Evolutionary conservation across 2,113 vertebrate genomes (phyloP), one percentile per base, ranked within the genome.

Genomic region (Herpetotheres cachinnans): DNA sequence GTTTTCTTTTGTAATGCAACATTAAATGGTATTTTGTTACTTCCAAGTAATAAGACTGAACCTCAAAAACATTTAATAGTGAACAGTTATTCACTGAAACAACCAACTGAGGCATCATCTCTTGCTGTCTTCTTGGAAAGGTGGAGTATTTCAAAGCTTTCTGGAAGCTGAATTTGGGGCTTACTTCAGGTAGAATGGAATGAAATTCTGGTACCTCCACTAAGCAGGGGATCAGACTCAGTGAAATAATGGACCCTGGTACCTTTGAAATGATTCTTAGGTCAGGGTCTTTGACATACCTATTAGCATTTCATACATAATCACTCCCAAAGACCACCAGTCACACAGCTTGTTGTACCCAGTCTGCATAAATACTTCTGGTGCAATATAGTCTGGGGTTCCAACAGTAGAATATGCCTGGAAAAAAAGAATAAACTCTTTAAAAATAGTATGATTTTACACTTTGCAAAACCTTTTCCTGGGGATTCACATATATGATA

Each of bases 221-320:
- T 67, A 47, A 5, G 17, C 26, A 42, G 20, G 9, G 36, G 34
- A 71, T 66, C 29, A 80, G 56, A 71, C 11, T 34, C 2, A 1
- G 27, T 47, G 30, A 89, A 76, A 19, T 61, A 69, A 67, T 3
- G 13, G 40, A 52, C 11, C 6, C 18, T 30, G 50, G 32, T 38
- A 61, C 44, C 25, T 89, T 13, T 73, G 54, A 87, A 55, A 62
- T 13, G 40, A 46, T 27, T 66, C 36, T 82, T 2, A 44, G 24
- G 40, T 46, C 74, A 67, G 9, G 56, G 30, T 36, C 25, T 70
- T 69, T 71, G 76, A 96, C 98, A 15, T 98, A 99, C 99, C 99
- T 97, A 99, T 99, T 72, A 99, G 97, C 99, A 99, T 99, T 97
- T 99, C 99, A 65, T 99, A 99, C 99, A 99, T 99, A 96, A 99